Conservation (phyloP, 2,113 vertebrate genomes). For the Elanus axillaris region DNA sequence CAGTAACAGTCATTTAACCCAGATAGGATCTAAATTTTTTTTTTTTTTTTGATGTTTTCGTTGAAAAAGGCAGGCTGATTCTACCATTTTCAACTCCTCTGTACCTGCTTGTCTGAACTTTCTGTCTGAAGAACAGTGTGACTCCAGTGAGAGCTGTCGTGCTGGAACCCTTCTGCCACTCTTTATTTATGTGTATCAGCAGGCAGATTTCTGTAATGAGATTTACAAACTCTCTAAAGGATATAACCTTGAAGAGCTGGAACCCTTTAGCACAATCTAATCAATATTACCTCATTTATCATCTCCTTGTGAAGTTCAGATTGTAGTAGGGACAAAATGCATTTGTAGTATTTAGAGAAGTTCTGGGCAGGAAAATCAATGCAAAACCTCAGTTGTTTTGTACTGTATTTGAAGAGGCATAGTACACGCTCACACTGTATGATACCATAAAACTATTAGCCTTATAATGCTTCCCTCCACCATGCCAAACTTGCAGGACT, state of each 20-base stretch:
- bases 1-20: not conserved
- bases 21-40: not conserved
- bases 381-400: not conserved
- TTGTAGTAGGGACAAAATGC: not conserved
- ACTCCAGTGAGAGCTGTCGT: not conserved
- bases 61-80: not conserved
- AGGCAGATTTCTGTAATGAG: constrained; percentile 60
- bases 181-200: constrained; percentile 58
- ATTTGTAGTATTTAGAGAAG: constrained; percentile 41
- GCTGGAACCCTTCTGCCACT: constrained; percentile 26
- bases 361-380: constrained; percentile 10
- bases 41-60: not conserved
- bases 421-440: not conserved
- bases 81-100: not conserved
- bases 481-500: not conserved
- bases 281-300: constrained; percentile 62
- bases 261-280: constrained; percentile 40
- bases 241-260: constrained; percentile 59
- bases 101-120: not conserved
- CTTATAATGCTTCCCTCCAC: not conserved
- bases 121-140: constrained; percentile 2
- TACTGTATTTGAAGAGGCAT: not conserved
- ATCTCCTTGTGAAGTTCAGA: constrained; percentile 43
- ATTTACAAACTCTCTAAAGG: constrained; percentile 52
- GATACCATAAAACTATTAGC: not conserved